phyloP scores from a whole-genome alignment of 2,888 invertebrate species.

The Entomobrya proxima region DNA sequence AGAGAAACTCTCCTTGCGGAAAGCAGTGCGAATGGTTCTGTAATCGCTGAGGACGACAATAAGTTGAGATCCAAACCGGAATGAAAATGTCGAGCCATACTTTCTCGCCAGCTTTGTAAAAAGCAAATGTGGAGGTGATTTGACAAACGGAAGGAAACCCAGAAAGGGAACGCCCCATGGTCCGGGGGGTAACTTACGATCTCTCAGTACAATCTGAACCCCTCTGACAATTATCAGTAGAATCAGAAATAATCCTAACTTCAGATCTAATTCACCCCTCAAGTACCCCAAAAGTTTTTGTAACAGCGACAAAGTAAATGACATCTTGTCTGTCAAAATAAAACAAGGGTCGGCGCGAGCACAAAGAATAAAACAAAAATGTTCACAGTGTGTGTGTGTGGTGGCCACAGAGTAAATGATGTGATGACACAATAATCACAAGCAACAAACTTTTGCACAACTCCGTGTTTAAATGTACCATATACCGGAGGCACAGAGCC shows the following conservation, averaged over 20 bases:
- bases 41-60: conserved; percentile 92
- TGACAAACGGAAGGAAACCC: conserved; percentile 89
- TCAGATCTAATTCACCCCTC: conserved; percentile 62
- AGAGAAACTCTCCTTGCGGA: conserved; percentile 90
- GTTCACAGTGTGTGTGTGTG: background rate
- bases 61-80: conserved; percentile 88
- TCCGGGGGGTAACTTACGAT: conserved; percentile 85
- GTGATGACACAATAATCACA: background rate
- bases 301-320: conserved; percentile 49
- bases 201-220: conserved; percentile 63
- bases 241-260: conserved; percentile 63
- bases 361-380: conserved; percentile 6
- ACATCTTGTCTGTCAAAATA: conserved; percentile 34
- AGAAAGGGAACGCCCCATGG: conserved; percentile 91
- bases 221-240: conserved; percentile 64
- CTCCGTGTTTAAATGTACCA: no score
- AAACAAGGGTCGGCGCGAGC: background rate
- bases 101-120: conserved; percentile 86
- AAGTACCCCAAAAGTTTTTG: conserved; percentile 40
- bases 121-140: conserved; percentile 85
- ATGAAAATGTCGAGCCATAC: conserved; percentile 89
- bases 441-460: background rate
- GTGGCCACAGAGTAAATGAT: background rate
- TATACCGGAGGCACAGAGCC: no score
- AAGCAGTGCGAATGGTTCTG: conserved; percentile 89